Percentiles rank a stretch among this genome's conserved stretches.
phyloP scores from a whole-genome alignment of 2,113 vertebrate species.

The Amphilophus citrinellus region DNA sequence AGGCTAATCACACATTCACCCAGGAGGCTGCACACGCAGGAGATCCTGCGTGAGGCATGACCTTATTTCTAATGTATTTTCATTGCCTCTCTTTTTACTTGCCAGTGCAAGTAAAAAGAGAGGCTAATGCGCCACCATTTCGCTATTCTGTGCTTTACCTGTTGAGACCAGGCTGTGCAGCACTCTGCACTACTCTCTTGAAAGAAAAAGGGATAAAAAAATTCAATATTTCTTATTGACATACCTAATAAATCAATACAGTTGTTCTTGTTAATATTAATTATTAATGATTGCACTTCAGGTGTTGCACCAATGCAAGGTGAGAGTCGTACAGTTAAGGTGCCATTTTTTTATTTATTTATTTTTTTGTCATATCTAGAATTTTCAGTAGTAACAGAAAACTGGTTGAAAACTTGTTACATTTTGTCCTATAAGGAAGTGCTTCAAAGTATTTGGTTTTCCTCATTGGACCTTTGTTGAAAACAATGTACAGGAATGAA shows the following conservation, averaged over 20 bases:
- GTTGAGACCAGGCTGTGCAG: background rate
- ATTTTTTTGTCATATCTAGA: background rate
- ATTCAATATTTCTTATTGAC: background rate
- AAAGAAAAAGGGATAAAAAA: background rate
- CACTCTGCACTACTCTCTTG: background rate
- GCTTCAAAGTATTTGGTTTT: background rate
- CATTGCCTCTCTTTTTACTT: slow-evolving; percentile 50
- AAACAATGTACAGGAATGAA: background rate
- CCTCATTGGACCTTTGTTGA: background rate
- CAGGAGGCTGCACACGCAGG: slow-evolving; percentile 58
- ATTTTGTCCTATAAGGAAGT: too few species aligned
- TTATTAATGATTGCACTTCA: background rate
- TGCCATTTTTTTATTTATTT: background rate
- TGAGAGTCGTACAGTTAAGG: background rate
- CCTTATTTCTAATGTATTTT: slow-evolving; percentile 60
- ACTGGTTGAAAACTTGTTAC: background rate
- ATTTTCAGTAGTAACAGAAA: background rate
- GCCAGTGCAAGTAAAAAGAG: slow-evolving; percentile 17
- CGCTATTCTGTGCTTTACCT: slow-evolving; percentile 7
- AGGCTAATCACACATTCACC: slow-evolving; percentile 71
- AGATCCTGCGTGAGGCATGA: slow-evolving; percentile 58
- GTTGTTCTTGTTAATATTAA: background rate
- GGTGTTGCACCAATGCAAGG: background rate
- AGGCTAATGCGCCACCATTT: slow-evolving; percentile 33
- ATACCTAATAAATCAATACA: background rate